phyloP scores from a whole-genome alignment of 2,113 vertebrate genomes.

The Laterallus jamaicensis region DNA sequence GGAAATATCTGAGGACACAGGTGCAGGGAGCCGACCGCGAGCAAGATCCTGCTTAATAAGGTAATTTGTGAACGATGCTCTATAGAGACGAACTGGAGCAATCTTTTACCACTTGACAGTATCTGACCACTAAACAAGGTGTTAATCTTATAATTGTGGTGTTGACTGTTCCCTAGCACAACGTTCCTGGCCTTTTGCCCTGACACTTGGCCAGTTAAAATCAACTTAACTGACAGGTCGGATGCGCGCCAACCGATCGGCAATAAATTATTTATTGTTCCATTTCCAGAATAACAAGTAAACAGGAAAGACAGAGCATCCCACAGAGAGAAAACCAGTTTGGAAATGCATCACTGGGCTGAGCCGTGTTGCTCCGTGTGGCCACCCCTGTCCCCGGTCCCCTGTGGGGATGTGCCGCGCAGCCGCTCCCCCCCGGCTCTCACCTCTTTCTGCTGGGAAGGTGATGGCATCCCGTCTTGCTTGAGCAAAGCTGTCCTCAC shows the following conservation, averaged over 20 bases:
- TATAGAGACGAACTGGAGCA: neutral
- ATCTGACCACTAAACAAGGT: conserved; percentile 7
- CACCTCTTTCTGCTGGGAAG: neutral
- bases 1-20: conserved; percentile 56
- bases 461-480: accelerated
- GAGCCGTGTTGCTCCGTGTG: accelerated
- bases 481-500: neutral
- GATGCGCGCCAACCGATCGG: neutral
- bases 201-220: conserved; percentile 19
- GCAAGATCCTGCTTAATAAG: neutral
- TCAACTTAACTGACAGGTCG: neutral
- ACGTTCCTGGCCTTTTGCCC: conserved; percentile 23
- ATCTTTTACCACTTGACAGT: neutral
- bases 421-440: accelerated
- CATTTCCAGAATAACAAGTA: conserved; percentile 2
- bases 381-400: accelerated
- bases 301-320: conserved; percentile 29
- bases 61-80: neutral
- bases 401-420: accelerated
- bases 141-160: neutral
- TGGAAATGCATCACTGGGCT: neutral
- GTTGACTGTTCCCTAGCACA: neutral
- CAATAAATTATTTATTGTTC: conserved; percentile 44
- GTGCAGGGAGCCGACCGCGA: conserved; percentile 35
- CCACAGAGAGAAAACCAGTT: neutral